phyloP scores from a whole-genome alignment of 2,113 vertebrate genomes.

The Siniperca chuatsi region DNA sequence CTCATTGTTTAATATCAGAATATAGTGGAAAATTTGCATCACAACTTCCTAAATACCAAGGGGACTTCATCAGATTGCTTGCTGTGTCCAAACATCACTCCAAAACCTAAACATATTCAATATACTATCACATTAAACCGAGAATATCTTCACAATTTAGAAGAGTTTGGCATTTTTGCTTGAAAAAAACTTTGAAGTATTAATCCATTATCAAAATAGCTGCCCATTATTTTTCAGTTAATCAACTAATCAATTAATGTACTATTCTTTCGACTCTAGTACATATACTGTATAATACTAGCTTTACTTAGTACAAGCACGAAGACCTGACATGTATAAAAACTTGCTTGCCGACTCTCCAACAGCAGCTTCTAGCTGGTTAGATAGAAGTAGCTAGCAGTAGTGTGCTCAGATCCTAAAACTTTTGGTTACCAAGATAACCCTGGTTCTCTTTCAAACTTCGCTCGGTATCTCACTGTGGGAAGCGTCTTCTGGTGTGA shows the following conservation, averaged over 20 bases:
- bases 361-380: background rate
- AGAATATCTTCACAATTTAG: background rate
- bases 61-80: background rate
- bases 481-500: too few species aligned
- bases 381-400: too few species aligned
- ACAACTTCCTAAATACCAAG: background rate
- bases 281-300: too few species aligned
- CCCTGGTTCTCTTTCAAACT: too few species aligned
- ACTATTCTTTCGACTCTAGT: background rate
- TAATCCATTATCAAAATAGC: background rate
- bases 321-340: background rate
- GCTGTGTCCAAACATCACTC: background rate
- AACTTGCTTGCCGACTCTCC: background rate
- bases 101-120: slow-evolving; percentile 4
- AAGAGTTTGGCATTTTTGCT: background rate
- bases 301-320: background rate
- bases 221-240: background rate
- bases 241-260: background rate
- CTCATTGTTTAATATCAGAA: background rate
- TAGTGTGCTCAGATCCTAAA: too few species aligned
- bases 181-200: background rate
- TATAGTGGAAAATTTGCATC: background rate
- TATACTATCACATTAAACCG: background rate
- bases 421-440: too few species aligned
- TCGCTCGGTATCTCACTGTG: too few species aligned